Percentiles rank a stretch among this genome's conserved stretches.
phyloP scores from a whole-genome alignment of 2,888 invertebrate species.

The Oligia fasciuncula region DNA sequence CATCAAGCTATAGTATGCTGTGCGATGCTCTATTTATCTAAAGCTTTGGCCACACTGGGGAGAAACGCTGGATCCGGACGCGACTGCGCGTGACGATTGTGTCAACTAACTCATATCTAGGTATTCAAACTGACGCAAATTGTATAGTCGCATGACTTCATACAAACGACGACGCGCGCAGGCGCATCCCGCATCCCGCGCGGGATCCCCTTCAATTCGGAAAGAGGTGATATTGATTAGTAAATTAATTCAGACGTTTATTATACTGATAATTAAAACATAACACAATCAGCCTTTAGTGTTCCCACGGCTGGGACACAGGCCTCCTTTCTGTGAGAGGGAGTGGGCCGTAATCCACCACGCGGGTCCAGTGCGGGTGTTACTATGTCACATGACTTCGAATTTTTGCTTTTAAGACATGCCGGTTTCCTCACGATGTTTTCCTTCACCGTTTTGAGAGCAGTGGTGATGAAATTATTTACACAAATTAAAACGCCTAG shows the following conservation, averaged over 20 bases:
- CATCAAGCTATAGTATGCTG: background rate
- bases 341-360: too few species aligned
- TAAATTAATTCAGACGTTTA: background rate
- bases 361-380: too few species aligned
- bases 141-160: background rate
- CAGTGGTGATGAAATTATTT: too few species aligned
- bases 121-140: background rate
- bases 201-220: background rate
- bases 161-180: background rate
- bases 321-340: too few species aligned
- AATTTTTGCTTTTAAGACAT: too few species aligned
- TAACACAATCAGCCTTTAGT: too few species aligned
- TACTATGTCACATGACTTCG: too few species aligned
- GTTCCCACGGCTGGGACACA: too few species aligned
- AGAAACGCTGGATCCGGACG: background rate
- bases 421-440: too few species aligned
- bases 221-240: background rate
- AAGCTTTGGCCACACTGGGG: background rate
- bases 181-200: background rate
- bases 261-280: too few species aligned
- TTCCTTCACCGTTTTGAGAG: too few species aligned
- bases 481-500: too few species aligned
- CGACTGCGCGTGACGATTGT: background rate
- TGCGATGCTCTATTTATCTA: background rate
- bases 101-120: background rate